phyloP scores from a whole-genome alignment of 1,140 invertebrate species.

The Drosophila arawakana region DNA sequence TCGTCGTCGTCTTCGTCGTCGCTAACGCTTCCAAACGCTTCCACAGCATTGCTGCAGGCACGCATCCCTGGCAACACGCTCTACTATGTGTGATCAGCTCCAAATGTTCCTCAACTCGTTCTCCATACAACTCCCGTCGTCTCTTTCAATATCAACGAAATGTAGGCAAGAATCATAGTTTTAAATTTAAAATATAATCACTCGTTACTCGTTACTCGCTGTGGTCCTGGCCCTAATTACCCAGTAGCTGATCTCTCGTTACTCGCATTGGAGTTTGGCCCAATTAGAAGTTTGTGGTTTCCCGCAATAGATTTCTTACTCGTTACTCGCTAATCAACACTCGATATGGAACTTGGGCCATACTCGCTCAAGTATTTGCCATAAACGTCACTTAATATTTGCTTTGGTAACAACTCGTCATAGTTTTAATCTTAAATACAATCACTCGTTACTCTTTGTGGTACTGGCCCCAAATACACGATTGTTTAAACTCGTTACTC shows the following conservation, averaged over 20 bases:
- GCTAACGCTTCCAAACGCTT: conserved; percentile 71
- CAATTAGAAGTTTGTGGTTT: no score
- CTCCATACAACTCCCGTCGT: conserved; percentile 2
- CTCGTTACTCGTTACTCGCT: neutral
- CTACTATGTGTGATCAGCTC: conserved; percentile 76
- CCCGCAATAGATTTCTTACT: neutral
- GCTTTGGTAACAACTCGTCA: no score
- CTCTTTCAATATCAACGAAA: conserved; percentile 6
- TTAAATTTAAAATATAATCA: neutral
- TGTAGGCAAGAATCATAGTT: conserved; percentile 18
- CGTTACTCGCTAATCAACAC: neutral
- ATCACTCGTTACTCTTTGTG: neutral
- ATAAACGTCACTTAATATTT: no score
- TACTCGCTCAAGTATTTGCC: neutral
- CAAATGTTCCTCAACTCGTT: neutral
- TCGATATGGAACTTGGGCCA: neutral
- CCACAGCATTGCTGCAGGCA: conserved; percentile 70
- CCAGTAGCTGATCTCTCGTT: neutral
- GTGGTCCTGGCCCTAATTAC: neutral
- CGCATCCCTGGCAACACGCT: conserved; percentile 81
- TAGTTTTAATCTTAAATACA: neutral
- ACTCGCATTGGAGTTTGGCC: neutral
- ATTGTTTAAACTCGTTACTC: neutral
- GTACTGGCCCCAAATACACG: neutral
- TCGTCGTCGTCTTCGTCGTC: conserved; percentile 41